Evolutionary conservation across 2,113 vertebrate genomes (phyloP), one percentile per base, ranked within the genome.

Genomic region (Grammomys surdaster): DNA sequence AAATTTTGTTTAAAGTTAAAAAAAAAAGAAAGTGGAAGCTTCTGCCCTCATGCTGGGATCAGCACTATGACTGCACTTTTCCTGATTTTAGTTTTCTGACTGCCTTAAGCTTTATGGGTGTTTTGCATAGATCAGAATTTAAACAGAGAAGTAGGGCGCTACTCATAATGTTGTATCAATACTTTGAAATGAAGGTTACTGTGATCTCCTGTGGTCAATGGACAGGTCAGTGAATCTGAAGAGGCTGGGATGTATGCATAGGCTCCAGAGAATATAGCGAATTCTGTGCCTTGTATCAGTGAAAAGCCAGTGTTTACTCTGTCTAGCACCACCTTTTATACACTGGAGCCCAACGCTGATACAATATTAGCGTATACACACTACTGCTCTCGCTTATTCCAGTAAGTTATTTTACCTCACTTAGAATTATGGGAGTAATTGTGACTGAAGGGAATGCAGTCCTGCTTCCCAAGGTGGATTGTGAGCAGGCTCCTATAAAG

Each of bases 111-210:
- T 31, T 90, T 75, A 26, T 67, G 2, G 82, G 6, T 63, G 10
- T 90, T 94, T 96, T 78, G 82, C 75, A 22, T 75, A 81, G 90
- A 70, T 92, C 31, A 82, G n/a, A 84, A 80, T 58, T 90, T 88
- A 43, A 84, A 1, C 36, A 33, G 56, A 33, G 40, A 89, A 72
- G 7, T 13, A 36, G 3, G 8, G 3, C 51, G 4, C 26, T 85
- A 75, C 56, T 88, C 58, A 26, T n/a, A 63, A 3, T 51, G 31
- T 76, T 8, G 70, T 12, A 9, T 91, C 13, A 31, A 31, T 87
- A 82, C 46, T 70, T 89, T 20, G 24, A 72, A 90, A 67, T 92
- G 10, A 90, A 33, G 10, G 17, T 86, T 63, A 36, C 7, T 33
- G 31, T 63, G 16, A 0, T 93, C 12, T 85, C 19, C 28, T 69